A percentile compares a stretch with the other conserved stretches of the same genome.
Conservation (phyloP, 2,888 invertebrate species). For the Sphinx pinastri region DNA sequence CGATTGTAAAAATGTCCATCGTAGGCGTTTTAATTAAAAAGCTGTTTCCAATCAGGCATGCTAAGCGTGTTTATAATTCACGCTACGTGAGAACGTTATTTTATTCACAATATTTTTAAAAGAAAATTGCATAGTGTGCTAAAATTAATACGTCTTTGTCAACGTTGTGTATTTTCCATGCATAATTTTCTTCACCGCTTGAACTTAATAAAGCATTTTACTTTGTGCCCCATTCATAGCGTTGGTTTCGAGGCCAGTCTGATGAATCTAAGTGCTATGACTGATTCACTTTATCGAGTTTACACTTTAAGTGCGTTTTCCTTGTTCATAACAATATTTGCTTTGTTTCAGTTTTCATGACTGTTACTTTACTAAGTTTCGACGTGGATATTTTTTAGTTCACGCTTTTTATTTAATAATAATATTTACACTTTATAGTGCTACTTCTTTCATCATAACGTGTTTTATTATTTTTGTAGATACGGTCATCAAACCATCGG, state of each 20-base stretch:
- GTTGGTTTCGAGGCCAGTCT: not conserved
- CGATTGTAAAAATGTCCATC: slow-evolving; percentile 49
- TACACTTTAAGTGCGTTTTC: slow-evolving; percentile 8
- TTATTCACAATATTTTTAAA: slow-evolving; percentile 41
- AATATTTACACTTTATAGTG: too few relatives aligned
- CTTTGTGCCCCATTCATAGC: not conserved
- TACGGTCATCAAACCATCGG: too few relatives aligned
- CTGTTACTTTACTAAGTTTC: not conserved
- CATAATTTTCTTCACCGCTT: slow-evolving; percentile 39
- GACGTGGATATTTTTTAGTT: not conserved
- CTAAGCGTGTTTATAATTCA: slow-evolving; percentile 49
- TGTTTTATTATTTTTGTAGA: too few relatives aligned
- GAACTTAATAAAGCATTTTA: slow-evolving; percentile 20
- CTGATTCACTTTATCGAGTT: slow-evolving; percentile 23
- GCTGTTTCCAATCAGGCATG: slow-evolving; percentile 46
- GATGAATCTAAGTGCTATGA: slow-evolving; percentile 20
- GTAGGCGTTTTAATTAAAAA: slow-evolving; percentile 51
- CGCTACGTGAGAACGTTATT: slow-evolving; percentile 40
- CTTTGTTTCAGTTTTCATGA: not conserved
- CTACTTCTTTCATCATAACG: too few relatives aligned
- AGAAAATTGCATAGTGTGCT: slow-evolving; percentile 45
- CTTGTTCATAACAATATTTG: slow-evolving; percentile 7
- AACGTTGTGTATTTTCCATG: slow-evolving; percentile 46
- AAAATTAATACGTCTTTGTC: slow-evolving; percentile 53
- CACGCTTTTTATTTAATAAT: not conserved